phyloP scores from a whole-genome alignment of 2,888 invertebrate species.

The Chrysolina oricalcia region DNA sequence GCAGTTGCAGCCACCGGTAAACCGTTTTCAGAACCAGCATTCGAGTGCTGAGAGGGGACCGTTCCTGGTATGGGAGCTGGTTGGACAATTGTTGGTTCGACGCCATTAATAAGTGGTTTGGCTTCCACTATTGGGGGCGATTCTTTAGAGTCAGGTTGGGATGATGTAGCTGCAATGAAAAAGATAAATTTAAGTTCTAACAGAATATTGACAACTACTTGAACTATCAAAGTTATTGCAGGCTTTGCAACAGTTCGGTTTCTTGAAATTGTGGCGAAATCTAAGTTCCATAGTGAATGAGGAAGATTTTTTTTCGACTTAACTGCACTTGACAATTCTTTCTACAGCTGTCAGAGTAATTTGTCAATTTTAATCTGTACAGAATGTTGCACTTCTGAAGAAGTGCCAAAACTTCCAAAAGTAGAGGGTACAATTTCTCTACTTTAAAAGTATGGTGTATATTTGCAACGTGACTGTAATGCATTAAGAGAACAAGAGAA shows the following conservation, averaged over 20 bases:
- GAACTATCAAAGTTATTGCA: neutral
- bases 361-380: neutral
- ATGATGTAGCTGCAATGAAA: constrained; percentile 52
- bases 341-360: neutral
- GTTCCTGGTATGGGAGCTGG: constrained; percentile 68
- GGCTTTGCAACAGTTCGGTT: constrained; percentile 35
- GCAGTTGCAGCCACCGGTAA: constrained; percentile 68
- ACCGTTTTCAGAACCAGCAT: constrained; percentile 60
- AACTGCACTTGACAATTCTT: neutral
- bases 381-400: neutral
- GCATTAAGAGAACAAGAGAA: too few species aligned
- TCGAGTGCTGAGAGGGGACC: constrained; percentile 64
- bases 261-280: constrained; percentile 37
- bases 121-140: constrained; percentile 47
- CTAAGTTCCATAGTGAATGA: constrained; percentile 42
- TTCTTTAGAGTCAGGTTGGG: constrained; percentile 56
- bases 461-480: too few species aligned
- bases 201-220: neutral
- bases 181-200: neutral
- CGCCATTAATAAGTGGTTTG: constrained; percentile 52
- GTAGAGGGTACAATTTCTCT: too few species aligned
- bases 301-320: too few species aligned
- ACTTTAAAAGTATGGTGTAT: too few species aligned
- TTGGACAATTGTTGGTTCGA: constrained; percentile 62
- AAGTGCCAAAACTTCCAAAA: too few species aligned